Percentiles rank a stretch among this genome's conserved stretches.
These are phyloP conservation scores for Scaeva pyrastri DNA, from an alignment of 2,888 invertebrate species.

Conservation along the genomic window DNA sequence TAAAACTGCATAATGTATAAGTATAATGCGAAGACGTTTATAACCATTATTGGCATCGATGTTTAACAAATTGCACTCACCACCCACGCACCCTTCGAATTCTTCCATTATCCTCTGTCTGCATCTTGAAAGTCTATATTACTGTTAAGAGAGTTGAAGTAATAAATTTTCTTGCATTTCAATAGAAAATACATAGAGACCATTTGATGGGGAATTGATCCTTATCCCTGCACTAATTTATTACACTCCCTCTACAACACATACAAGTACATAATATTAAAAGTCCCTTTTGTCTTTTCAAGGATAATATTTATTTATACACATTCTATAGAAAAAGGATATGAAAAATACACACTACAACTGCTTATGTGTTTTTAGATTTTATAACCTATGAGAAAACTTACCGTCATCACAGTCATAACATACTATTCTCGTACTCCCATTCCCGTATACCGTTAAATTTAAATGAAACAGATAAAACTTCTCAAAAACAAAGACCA, in stretches of 20 bases:
- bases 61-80: conserved; percentile 63
- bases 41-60: conserved; percentile 62
- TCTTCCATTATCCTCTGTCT: conserved; percentile 12
- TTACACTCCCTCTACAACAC: conserved; percentile 6
- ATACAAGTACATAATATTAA: conserved; percentile 12
- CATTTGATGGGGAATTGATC: conserved; percentile 64
- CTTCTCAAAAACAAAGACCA: conserved; percentile 17
- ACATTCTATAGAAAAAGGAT: background rate
- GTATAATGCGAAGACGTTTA: no score
- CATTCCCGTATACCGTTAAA: no score
- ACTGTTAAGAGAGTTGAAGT: background rate
- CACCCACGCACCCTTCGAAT: background rate
- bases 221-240: conserved; percentile 63
- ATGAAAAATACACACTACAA: background rate
- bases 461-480: conserved; percentile 67
- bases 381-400: conserved; percentile 3
- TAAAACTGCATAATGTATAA: conserved; percentile 24
- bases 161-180: conserved; percentile 44
- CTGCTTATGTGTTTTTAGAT: background rate
- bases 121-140: background rate
- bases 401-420: background rate
- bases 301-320: conserved; percentile 34
- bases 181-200: conserved; percentile 34
- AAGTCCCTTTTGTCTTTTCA: conserved; percentile 23
- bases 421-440: conserved; percentile 1